Evolutionary conservation across 2,888 invertebrate species (phyloP), one percentile per base, ranked within the genome.

Genomic region (Pseudanteris insignis): DNA sequence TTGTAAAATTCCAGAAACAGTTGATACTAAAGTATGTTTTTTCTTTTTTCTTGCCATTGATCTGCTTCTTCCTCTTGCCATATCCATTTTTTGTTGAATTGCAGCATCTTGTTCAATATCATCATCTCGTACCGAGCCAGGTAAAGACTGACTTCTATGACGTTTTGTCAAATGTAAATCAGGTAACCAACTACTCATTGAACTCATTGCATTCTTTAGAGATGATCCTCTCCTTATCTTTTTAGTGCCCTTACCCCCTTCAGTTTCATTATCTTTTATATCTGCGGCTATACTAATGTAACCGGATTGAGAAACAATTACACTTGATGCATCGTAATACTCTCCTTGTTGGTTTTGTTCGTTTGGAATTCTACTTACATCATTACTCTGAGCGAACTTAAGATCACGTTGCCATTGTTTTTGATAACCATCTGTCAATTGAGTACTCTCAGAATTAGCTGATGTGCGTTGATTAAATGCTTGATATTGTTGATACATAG

Each of bases 1-100:
- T 77, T 92, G 91, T 67, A 94, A 81, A 61, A 94, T 86, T 12
- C 91, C 92, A 1, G 91, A 92, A 81, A 94, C 89, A 0, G 92
- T 92, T 0, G 91, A 88, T 0, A 92, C 91, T 43, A 94, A 83
- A 2, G 89, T 88, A 67, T 90, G 89, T 74, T 91, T 91, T 77
- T 91, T 91, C 81, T 90, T 91, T 72, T 89, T 88, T 69, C 82
- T 81, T 18, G 69, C 18, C 3, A 68, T 38, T 7, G 69, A 53
- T 46, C 72, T 69, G 1, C 71, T 71, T 1, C 72, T 69, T n/a
- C 69, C 67, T 64, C 68, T 71, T 8, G 26, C 32, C 40, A 38
- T 38, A 9, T 53, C 55, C 36, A 54, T 37, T 67, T 68, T 78
- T 68, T 70, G 77, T 64, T 70, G 78, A 47, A 59, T 64, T 28